Percentiles rank a stretch among this genome's conserved stretches.
phyloP scores from a whole-genome alignment of 1,140 invertebrate species.

The Coenobita brevimanus region DNA sequence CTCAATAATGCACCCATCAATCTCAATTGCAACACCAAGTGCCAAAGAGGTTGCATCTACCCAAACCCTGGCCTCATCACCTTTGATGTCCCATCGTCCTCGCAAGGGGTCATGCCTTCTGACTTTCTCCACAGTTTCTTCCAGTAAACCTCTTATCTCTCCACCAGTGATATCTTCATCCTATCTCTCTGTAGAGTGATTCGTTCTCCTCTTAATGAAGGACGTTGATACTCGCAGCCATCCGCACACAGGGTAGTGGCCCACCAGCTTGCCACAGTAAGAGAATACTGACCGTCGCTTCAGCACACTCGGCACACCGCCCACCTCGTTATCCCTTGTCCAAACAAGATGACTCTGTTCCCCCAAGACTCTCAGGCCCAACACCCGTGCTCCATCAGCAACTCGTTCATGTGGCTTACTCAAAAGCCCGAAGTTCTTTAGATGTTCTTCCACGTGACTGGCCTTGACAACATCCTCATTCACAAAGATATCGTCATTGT shows the following conservation, averaged over 20 bases:
- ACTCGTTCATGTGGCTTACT: conserved; percentile 6
- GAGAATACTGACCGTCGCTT: conserved; percentile 2
- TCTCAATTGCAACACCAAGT: neutral
- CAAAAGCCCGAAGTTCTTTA: neutral
- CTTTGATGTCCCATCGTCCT: conserved; percentile 21
- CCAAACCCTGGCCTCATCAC: neutral
- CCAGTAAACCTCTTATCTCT: no score
- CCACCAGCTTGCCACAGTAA: neutral
- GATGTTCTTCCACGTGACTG: neutral
- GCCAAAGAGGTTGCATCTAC: conserved; percentile 25
- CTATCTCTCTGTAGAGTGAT: neutral
- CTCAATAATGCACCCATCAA: neutral
- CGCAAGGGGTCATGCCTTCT: neutral
- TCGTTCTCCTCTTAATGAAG: conserved; percentile 6
- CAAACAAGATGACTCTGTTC: neutral
- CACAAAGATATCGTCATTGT: conserved; percentile 16
- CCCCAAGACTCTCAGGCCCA: conserved; percentile 5
- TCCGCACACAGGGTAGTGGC: conserved; percentile 8
- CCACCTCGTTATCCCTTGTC: neutral
- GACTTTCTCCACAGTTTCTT: no score
- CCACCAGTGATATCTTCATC: neutral
- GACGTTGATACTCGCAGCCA: conserved; percentile 2
- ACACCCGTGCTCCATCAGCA: neutral
- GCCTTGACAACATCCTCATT: neutral
- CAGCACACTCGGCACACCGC: no score